phyloP scores from a whole-genome alignment of 2,113 vertebrate species.

The Indri indri region DNA sequence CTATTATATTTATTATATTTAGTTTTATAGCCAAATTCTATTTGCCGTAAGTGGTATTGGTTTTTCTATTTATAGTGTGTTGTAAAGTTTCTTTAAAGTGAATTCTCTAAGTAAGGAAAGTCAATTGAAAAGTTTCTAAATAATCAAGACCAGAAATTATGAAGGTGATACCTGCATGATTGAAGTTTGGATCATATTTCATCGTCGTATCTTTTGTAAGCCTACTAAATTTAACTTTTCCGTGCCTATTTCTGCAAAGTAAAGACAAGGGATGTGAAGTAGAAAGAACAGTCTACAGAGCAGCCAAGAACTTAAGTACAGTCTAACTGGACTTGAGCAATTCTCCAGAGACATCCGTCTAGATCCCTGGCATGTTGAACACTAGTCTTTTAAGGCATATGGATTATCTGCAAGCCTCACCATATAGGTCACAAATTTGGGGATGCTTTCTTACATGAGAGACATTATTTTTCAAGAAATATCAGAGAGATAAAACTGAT shows the following conservation, averaged over 20 bases:
- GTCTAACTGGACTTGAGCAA: neutral
- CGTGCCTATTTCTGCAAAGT: neutral
- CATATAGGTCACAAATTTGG: neutral
- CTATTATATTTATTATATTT: conserved; percentile 11
- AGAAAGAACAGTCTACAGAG: neutral
- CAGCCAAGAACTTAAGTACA: neutral
- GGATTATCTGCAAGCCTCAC: neutral
- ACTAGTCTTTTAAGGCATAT: neutral
- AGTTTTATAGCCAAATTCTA: conserved; percentile 12
- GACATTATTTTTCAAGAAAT: neutral
- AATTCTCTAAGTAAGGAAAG: neutral
- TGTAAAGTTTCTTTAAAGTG: neutral
- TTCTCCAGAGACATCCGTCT: neutral
- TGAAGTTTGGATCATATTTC: neutral
- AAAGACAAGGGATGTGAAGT: conserved; percentile 1
- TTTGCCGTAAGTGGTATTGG: neutral
- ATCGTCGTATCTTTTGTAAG: neutral
- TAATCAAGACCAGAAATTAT: conserved; percentile 1
- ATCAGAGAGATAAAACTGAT: neutral
- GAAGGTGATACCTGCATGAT: neutral
- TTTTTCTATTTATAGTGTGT: neutral
- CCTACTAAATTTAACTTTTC: neutral
- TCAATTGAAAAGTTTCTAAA: conserved; percentile 7
- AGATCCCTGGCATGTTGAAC: neutral
- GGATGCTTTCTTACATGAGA: neutral